Percentiles rank a stretch among this genome's conserved stretches.
phyloP scores from a whole-genome alignment of 2,113 vertebrate species.

The Daphoenositta chrysoptera region DNA sequence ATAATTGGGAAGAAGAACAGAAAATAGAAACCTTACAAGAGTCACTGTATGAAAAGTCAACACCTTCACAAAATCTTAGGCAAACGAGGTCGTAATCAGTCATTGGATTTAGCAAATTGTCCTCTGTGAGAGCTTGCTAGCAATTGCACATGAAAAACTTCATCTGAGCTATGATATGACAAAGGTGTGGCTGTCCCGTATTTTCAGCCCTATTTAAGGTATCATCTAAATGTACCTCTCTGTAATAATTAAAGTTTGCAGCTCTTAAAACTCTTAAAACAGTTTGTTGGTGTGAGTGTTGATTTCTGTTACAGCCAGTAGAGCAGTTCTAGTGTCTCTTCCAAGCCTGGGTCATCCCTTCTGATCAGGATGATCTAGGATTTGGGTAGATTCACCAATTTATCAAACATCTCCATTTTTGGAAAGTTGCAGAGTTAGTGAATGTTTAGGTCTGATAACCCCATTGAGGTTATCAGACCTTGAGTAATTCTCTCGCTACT shows the following conservation, averaged over 20 bases:
- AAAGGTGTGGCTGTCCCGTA: background rate
- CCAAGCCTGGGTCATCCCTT: background rate
- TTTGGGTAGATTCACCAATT: background rate
- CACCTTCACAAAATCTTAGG: background rate
- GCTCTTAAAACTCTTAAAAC: background rate
- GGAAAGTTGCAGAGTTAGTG: background rate
- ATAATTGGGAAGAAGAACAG: background rate
- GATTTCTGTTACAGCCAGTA: background rate
- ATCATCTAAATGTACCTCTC: background rate
- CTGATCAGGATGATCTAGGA: background rate
- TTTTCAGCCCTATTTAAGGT: background rate
- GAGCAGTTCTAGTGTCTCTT: background rate
- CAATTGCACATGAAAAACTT: background rate
- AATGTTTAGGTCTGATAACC: background rate
- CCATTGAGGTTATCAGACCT: background rate
- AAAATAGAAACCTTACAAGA: background rate
- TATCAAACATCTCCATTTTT: background rate
- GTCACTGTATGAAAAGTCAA: background rate
- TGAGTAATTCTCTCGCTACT: background rate
- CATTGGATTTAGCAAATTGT: background rate
- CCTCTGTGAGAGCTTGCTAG: background rate
- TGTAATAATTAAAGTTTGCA: background rate
- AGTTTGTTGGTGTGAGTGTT: background rate
- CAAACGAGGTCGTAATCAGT: background rate
- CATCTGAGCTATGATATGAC: background rate